Base-by-base conservation (phyloP, 1,140 invertebrate species). In the Teleogryllus occipitalis region DNA sequence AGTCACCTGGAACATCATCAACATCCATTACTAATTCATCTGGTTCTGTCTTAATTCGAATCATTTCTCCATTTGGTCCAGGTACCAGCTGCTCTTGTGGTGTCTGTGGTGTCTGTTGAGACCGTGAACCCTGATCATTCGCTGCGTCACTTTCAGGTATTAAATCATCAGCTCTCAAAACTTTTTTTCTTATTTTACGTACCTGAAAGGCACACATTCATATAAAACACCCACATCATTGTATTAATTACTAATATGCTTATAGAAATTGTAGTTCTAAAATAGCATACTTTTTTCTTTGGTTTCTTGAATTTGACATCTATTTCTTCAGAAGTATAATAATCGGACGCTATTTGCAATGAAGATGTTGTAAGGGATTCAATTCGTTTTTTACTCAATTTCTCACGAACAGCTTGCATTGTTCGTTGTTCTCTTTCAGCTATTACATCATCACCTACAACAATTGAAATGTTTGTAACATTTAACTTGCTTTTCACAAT, bases 241-340 rank as follows among this genome's bases (percentile, higher is more conserved):
- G 18, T 65, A 18, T 65, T 65, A 10, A 65, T 65, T 18, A 7
- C 54, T 65, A 65, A 65, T 3, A 65, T 65, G 54, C 7, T 3
- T 14, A 3, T 65, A 80, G 14, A 80, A 76, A 80, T 49, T 10
- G 47, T 81, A 83, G 75, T 80, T 79, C 76, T 10, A 75, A 80
- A 80, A 47, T 77, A 85, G 82, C 87, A 86, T 81, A 94, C 91
- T 88, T 95, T 97, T 84, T 96, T 98, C 85, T 97, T 98, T 47
- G 94, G 89, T 87, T 99, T 99, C 85, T 98, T 98, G 86, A 99
- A 97, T 84, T 92, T 89, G 65, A 95, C 89, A 88, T 92, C 80
- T 85, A 97, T 87, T 87, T 98, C 96, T 80, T 92, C 90, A 80
- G 93, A 89, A 80, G 94, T 95, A 81, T 94, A 94, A 87, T 97